A percentile compares a stretch with the other conserved stretches of the same genome.
phyloP scores from a whole-genome alignment of 2,113 vertebrate species.

The Gymnogyps californianus region DNA sequence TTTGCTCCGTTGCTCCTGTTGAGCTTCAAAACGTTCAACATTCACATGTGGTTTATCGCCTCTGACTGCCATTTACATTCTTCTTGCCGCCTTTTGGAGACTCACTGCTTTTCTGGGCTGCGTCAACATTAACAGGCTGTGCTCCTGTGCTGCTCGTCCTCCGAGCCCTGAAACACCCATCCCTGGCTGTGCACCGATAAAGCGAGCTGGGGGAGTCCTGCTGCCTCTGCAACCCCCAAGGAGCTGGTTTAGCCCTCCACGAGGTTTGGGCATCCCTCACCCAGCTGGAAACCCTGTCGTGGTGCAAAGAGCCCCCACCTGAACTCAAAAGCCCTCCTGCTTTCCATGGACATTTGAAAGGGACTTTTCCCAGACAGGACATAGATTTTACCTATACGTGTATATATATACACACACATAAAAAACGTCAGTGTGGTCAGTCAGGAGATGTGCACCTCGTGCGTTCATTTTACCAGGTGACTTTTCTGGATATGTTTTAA shows the following conservation, averaged over 20 bases:
- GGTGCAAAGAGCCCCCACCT: neutral
- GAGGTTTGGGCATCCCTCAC: neutral
- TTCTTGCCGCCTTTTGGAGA: neutral
- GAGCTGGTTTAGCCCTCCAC: accelerated
- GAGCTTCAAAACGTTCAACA: neutral
- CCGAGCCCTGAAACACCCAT: neutral
- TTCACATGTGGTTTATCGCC: accelerated
- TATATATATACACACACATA: accelerated
- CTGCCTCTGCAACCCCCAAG: neutral
- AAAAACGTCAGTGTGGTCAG: neutral
- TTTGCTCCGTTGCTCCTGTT: neutral
- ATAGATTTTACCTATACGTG: neutral
- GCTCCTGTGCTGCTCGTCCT: accelerated
- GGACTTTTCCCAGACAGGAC: neutral
- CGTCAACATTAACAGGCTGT: neutral
- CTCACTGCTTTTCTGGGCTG: neutral
- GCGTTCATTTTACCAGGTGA: neutral
- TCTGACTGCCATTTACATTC: neutral
- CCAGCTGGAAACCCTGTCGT: neutral
- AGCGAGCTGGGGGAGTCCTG: neutral
- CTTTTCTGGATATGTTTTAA: neutral
- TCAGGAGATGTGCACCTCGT: neutral
- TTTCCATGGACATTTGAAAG: neutral
- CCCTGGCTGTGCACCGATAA: accelerated
- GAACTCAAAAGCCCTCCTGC: neutral